These are phyloP conservation scores for Helicoverpa zea DNA, from an alignment of 1,140 invertebrate genomes.

Conservation along the genomic window DNA sequence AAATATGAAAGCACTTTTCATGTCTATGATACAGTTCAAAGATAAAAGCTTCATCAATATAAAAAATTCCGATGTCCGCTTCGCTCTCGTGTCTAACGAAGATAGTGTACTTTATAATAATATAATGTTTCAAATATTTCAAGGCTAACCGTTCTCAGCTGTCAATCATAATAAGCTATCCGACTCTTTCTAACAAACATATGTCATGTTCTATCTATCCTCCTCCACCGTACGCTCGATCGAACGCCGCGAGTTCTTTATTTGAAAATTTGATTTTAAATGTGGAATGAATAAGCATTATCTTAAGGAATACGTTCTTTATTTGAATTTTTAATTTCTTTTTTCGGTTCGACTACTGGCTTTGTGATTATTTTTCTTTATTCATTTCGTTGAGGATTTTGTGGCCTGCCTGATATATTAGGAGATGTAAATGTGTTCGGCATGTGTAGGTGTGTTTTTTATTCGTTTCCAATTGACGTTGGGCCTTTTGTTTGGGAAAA, in stretches of 20 bases:
- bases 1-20: slow-evolving; percentile 40
- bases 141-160: slow-evolving; percentile 87
- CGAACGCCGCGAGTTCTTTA: slow-evolving; percentile 82
- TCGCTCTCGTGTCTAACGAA: slow-evolving; percentile 68
- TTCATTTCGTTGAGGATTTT: slow-evolving; percentile 67
- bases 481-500: slow-evolving; percentile 50
- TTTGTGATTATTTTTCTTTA: slow-evolving; percentile 72
- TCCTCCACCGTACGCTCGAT: slow-evolving; percentile 75
- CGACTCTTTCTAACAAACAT: slow-evolving; percentile 76
- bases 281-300: slow-evolving; percentile 87
- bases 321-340: slow-evolving; percentile 86
- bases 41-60: slow-evolving; percentile 41
- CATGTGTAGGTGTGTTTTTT: slow-evolving; percentile 51
- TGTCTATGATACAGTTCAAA: slow-evolving; percentile 32
- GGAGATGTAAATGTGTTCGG: slow-evolving; percentile 72
- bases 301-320: slow-evolving; percentile 85
- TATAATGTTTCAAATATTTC: slow-evolving; percentile 87
- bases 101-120: slow-evolving; percentile 87
- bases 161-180: slow-evolving; percentile 86
- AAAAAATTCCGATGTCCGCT: slow-evolving; percentile 65
- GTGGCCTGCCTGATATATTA: slow-evolving; percentile 71
- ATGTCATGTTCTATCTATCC: slow-evolving; percentile 63
- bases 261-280: slow-evolving; percentile 87
- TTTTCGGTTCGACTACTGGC: slow-evolving; percentile 79
- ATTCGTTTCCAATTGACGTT: slow-evolving; percentile 54